These are phyloP conservation scores for Spodoptera picta DNA, from an alignment of 2,888 invertebrate genomes.

Conservation along the genomic window DNA sequence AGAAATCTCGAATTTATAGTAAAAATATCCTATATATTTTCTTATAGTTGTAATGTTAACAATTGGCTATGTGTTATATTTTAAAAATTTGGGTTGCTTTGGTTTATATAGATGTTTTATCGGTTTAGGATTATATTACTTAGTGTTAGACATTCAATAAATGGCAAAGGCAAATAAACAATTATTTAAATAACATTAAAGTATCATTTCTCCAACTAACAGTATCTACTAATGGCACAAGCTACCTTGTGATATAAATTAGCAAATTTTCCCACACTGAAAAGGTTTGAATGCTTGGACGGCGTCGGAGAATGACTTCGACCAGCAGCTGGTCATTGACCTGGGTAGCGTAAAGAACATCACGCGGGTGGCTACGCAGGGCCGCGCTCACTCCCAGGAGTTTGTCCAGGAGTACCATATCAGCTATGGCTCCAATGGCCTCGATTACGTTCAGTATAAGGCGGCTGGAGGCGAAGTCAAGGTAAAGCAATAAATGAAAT, in stretches of 20 bases:
- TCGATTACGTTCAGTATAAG: conserved; percentile 96
- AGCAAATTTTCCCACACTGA: conserved; percentile 57
- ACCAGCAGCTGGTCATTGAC: conserved; percentile 97
- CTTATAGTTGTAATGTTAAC: conserved; percentile 25
- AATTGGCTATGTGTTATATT: conserved; percentile 21
- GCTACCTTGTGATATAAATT: conserved; percentile 48
- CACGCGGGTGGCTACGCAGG: conserved; percentile 96
- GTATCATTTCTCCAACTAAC: conserved; percentile 54
- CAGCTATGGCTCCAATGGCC: conserved; percentile 96
- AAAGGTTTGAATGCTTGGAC: conserved; percentile 97
- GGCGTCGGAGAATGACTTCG: conserved; percentile 96
- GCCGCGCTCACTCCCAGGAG: conserved; percentile 96
- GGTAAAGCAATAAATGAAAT: conserved; percentile 88
- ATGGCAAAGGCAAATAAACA: conserved; percentile 54
- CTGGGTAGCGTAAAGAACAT: conserved; percentile 96
- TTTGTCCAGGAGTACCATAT: conserved; percentile 98
- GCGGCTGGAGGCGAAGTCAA: conserved; percentile 96
- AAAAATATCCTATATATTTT: conserved; percentile 29
- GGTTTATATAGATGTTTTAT: conserved; percentile 44
- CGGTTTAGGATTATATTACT: conserved; percentile 37
- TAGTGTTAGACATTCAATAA: conserved; percentile 40
- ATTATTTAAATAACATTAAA: conserved; percentile 41
- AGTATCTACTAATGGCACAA: conserved; percentile 56
- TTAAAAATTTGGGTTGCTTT: conserved; percentile 35
- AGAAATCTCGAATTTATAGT: conserved; percentile 38